Base-by-base conservation (phyloP, 2,113 vertebrate species). In the Chinchilla lanigera region DNA sequence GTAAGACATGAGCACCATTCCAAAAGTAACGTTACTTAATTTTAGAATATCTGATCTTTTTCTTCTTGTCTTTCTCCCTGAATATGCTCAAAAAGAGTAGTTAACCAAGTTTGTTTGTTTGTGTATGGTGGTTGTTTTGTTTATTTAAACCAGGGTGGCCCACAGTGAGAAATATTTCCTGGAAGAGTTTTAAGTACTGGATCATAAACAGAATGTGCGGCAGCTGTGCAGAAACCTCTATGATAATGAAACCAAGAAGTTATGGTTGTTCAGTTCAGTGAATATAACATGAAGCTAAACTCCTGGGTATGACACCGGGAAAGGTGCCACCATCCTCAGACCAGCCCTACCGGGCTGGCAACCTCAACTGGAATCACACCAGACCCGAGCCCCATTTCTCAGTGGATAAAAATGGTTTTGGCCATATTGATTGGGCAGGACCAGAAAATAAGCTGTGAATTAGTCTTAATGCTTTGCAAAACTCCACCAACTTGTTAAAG, bases 141-240 rank as follows among this genome's bases (percentile, higher is more conserved):
- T 94, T 90, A 90, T 95, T 89, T 86, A 80, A 95, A 85, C 80
- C 47, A 78, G 89, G 87, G 88, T 92, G 87, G 85, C 86, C 89
- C 75, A 81, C 50, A 90, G 58, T 47, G 30, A 95, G 69, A 96
- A 94, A 52, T 61, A 85, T 50, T 93, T 82, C 56, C 94, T 92
- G 56, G 17, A 94, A 83, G 60, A 69, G 41, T 91, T 96, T 88
- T 87, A 84, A 97, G 63, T 78, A 65, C n/a, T 78, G 58, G 52
- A 86, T 97, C 71, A 96, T 65, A 95, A 69, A 86, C 80, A 94
- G 28, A 89, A 89, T 13, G 44, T 58, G 71, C 17, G 19, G 67
- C 60, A 11, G 80, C 89, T 83, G 14, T 30, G 41, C 24, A 71
- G 71, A 97, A 92, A 54, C 47, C 26, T n/a, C 41, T 16, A 10